Evolutionary conservation across 2,888 invertebrate genomes (phyloP).

Genomic region (Scaptomyza polygonia): DNA sequence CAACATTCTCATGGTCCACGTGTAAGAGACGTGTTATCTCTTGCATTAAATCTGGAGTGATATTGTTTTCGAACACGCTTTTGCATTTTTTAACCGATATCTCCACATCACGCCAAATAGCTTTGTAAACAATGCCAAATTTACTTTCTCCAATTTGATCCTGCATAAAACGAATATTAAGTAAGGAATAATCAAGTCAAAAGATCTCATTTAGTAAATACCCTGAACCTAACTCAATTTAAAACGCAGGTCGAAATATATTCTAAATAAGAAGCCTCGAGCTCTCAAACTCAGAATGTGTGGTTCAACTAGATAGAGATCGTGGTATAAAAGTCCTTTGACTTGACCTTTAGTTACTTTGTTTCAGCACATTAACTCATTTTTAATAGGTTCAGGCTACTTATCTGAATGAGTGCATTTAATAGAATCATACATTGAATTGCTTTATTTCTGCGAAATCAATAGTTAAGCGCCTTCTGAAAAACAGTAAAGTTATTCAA

Average conservation of each 20-base stretch:
- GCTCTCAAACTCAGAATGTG: no score
- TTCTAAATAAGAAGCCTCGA: no score
- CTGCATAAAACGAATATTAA: not conserved
- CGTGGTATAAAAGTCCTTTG: no score
- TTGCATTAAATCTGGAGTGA: no score
- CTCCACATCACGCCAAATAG: not conserved
- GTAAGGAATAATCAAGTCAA: not conserved
- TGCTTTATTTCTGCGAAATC: not conserved
- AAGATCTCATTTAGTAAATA: not conserved
- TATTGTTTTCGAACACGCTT: not conserved
- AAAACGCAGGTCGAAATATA: no score
- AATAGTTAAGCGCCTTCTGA: not conserved
- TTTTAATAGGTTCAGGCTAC: not conserved
- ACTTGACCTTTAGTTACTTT: no score
- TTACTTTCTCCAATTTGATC: not conserved
- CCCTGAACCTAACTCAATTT: not conserved
- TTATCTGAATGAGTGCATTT: not conserved
- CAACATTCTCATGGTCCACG: not conserved
- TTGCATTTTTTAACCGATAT: not conserved
- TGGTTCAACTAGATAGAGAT: no score
- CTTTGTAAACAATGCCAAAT: slow-evolving; percentile 2
- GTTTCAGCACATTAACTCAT: no score
- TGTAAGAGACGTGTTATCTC: not conserved
- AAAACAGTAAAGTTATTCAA: not conserved
- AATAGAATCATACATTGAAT: not conserved